Evolutionary conservation across 2,113 vertebrate genomes (phyloP).

Genomic region (Hystrix brachyura): DNA sequence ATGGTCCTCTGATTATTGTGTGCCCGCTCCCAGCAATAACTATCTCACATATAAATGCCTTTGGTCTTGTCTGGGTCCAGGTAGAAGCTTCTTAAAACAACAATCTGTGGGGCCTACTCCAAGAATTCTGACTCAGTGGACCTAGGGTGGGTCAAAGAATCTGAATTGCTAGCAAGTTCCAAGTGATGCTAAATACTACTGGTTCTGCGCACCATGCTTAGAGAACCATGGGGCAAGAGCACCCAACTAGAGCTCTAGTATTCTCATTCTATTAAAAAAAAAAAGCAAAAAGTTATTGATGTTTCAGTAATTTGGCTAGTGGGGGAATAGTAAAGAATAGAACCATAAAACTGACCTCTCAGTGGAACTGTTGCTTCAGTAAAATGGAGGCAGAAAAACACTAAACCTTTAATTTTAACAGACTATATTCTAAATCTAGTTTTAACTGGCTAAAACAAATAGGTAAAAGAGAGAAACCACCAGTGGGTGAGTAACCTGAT

Average conservation of each 20-base stretch:
- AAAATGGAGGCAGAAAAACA: slow-evolving; percentile 34
- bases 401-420: not conserved
- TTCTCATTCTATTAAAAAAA: not conserved
- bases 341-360: not conserved
- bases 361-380: not conserved
- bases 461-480: slow-evolving; percentile 14
- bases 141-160: not conserved
- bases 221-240: not conserved
- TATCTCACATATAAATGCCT: not conserved
- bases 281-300: not conserved
- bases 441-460: slow-evolving; percentile 41
- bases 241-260: not conserved
- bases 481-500: not conserved
- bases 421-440: not conserved
- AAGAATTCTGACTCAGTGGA: slow-evolving; percentile 23
- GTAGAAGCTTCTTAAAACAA: not conserved
- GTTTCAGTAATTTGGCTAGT: not conserved
- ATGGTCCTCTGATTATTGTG: fast-evolving
- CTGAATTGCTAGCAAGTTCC: slow-evolving; percentile 5
- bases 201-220: not conserved
- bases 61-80: not conserved
- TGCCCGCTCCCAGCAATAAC: not conserved
- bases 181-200: not conserved
- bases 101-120: not conserved
- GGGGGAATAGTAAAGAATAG: not conserved